Evolutionary conservation across 1,140 invertebrate genomes (phyloP), one percentile per base, ranked within the genome.

Genomic region (Probaryconus sp.): DNA sequence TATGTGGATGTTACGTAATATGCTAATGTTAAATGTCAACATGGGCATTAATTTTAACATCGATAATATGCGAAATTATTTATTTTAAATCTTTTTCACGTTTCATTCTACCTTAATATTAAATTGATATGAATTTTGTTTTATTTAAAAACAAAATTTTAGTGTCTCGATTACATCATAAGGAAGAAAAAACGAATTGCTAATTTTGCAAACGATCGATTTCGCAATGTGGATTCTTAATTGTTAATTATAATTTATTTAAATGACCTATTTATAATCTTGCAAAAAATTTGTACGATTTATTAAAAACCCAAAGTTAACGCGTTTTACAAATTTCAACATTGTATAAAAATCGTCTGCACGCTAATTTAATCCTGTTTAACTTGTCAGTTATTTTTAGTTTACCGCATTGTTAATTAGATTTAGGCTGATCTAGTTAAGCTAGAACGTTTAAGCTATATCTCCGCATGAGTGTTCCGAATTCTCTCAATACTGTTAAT

Each of bases 371-470:
- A 50, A 58, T 71, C 51, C 50, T 40, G 33, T 58, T 47, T 43
- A 43, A 42, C 48, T 56, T 3, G 51, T 35, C 37, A 11, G 58
- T 43, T 71, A 71, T 71, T 71, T 63, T 71, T 71, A 71, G 50
- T 63, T 47, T 56, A 50, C 51, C 35, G 18, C 56, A 20, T 35
- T 64, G 68, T 64, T 71, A 64, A 71, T 71, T 71, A 56, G 51
- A 71, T 71, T 63, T 71, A 71, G 68, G 43, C 18, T 71, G 50
- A 64, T 64, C 68, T 58, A 64, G 68, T 71, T 71, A 71, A 56
- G 51, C 43, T 71, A 58, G n/a, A n/a, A n/a, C n/a, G n/a, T n/a
- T n/a, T n/a, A n/a, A n/a, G n/a, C n/a, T n/a, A n/a, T n/a, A 64
- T 71, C 42, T 71, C 43, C 21, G 43, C 31, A 35, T 43, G 37